Conservation (phyloP, 1,140 invertebrate genomes). For the Paracyclopina nana region DNA sequence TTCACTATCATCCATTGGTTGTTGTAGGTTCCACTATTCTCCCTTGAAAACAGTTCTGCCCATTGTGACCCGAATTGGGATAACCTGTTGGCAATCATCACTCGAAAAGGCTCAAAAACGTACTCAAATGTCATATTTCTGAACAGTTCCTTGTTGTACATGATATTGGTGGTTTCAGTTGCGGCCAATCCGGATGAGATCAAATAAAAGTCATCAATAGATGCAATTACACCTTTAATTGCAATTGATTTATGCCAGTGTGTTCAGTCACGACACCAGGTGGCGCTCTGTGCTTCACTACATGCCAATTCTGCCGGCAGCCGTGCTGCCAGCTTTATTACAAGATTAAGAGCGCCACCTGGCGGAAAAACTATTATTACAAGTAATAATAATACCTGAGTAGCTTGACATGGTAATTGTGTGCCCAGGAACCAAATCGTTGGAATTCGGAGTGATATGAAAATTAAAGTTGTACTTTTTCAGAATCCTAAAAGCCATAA, state of each 20-base stretch:
- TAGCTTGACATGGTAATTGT: too few species aligned
- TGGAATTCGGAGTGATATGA: too few species aligned
- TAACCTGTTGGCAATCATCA: constrained; percentile 64
- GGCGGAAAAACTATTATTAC: neutral
- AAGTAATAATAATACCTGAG: neutral
- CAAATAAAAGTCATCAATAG: constrained; percentile 68
- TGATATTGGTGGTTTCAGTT: constrained; percentile 50
- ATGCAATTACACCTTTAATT: constrained; percentile 65
- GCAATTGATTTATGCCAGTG: constrained; percentile 23
- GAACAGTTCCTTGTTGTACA: constrained; percentile 41
- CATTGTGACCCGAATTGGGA: constrained; percentile 46
- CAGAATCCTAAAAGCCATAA: constrained; percentile 72
- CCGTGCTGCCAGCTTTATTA: too few species aligned
- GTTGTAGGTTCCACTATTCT: constrained; percentile 62
- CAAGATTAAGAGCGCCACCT: neutral
- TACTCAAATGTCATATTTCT: too few species aligned
- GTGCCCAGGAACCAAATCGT: too few species aligned
- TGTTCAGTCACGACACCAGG: neutral
- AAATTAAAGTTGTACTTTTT: constrained; percentile 73
- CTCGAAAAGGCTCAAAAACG: constrained; percentile 49
- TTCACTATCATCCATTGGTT: constrained; percentile 75
- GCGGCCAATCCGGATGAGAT: constrained; percentile 37
- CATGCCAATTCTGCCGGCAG: neutral
- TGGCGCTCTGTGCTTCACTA: neutral
- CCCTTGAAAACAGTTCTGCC: constrained; percentile 35